A percentile compares a stretch with the other conserved stretches of the same genome.
phyloP scores from a whole-genome alignment of 2,797 vertebrate species.

The Tangara arthus region DNA sequence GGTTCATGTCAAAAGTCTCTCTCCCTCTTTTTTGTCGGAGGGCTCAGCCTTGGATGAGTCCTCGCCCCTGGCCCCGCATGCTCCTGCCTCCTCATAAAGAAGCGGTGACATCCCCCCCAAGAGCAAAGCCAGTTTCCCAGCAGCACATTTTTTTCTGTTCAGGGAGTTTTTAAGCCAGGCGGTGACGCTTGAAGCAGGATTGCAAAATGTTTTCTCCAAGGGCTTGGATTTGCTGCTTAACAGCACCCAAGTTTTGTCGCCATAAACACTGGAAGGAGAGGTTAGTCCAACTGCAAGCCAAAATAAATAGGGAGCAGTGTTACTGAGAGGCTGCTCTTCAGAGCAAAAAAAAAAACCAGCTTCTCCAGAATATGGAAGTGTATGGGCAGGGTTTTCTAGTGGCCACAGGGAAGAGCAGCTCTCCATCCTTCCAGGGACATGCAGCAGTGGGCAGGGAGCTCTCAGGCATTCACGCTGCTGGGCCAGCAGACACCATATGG shows the following conservation, averaged over 20 bases:
- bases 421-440: not conserved
- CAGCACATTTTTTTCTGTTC: not conserved
- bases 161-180: not conserved
- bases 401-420: not conserved
- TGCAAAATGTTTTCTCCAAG: not conserved
- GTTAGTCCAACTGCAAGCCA: not conserved
- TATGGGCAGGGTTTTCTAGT: not conserved
- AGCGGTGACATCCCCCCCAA: not conserved
- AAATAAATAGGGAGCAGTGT: not conserved
- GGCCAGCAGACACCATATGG: not conserved
- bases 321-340: not conserved
- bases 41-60: not conserved
- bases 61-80: fast-evolving
- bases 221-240: not conserved
- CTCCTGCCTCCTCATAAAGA: not conserved
- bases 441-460: not conserved
- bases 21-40: not conserved
- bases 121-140: not conserved
- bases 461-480: fast-evolving
- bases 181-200: not conserved
- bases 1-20: not conserved
- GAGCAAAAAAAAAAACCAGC: not conserved
- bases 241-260: not conserved
- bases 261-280: not conserved
- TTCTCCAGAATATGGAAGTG: not conserved